Base-by-base conservation (phyloP, 2,888 invertebrate genomes). In the Sinohyriopsis cumingii region DNA sequence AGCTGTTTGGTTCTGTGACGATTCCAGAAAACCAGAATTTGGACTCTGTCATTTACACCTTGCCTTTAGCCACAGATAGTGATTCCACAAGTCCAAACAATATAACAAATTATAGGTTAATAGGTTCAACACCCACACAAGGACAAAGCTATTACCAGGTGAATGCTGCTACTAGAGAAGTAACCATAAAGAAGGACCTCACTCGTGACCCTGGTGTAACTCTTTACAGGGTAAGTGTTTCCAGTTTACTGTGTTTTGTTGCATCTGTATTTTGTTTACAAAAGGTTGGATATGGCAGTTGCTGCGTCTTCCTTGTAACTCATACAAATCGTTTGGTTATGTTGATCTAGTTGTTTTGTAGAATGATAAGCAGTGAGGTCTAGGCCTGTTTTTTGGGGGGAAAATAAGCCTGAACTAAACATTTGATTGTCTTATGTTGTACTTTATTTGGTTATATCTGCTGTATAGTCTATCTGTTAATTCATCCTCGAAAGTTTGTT, bases 51-150 rank as follows among this genome's bases (percentile, higher is more conserved):
- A 69, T 77, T 55, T 45, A 67, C 54, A 57, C 63, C 18, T 54
- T 81, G 22, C 62, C 59, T 55, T 69, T 62, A 24, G 84, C 83
- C 9, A 67, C 69, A 9, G 88, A 88, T 72, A 59, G 20, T 9
- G 88, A 88, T 72, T 66, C 25, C 6, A 68, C 65, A 55, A 53
- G 71, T 19, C 85, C 85, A 12, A 83, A 82, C 69, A 84, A 83
- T 61, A 67, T 63, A 9, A 72, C 79, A 7, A 75, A 68, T 55
- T 86, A 67, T 69, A 28, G 65, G 54, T 76, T 75, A 28, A 55
- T 59, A 3, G 20, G 22, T 5, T 57, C 33, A 5, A 73, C 71
- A 18, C 54, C 45, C 24, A 6, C 63, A 18, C 53, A 63, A 19
- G 70, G 70, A n/a, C 70, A 70, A 54, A 71, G 74, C 22, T 76